phyloP scores from a whole-genome alignment of 2,113 vertebrate genomes.

The Aptenodytes forsteri region DNA sequence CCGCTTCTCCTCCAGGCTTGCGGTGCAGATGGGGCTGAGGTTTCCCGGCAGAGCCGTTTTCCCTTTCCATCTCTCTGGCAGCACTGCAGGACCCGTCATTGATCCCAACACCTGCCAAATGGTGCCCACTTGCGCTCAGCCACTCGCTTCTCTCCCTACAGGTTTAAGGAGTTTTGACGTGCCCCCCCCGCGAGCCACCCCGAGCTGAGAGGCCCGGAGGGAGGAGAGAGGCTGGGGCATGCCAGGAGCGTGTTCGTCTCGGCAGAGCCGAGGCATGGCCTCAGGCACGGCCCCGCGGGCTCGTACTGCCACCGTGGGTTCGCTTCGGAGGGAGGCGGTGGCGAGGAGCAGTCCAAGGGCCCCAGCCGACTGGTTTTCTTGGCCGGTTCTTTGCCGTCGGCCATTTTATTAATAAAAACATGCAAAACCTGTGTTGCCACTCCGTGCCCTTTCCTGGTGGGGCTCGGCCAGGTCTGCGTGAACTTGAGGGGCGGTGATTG shows the following conservation, averaged over 20 bases:
- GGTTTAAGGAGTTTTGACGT: conserved; percentile 38
- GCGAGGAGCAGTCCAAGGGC: not conserved
- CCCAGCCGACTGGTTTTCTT: not conserved
- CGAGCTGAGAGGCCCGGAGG: not conserved
- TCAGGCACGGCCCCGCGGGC: not conserved
- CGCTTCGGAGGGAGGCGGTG: not conserved
- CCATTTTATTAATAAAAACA: conserved; percentile 19
- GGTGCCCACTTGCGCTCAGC: accelerated
- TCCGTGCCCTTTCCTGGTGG: accelerated
- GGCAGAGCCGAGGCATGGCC: not conserved
- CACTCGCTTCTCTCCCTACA: not conserved
- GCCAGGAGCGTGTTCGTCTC: not conserved
- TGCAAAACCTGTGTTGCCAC: not conserved
- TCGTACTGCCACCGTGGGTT: accelerated
- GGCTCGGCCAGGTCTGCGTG: not conserved
- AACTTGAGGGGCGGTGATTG: accelerated
- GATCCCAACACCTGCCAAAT: accelerated
- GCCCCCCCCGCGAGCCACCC: not conserved
- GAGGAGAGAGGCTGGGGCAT: not conserved
- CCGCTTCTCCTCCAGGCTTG: not conserved
- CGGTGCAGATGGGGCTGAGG: not conserved
- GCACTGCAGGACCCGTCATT: accelerated
- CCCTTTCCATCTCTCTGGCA: not conserved
- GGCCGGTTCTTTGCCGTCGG: not conserved
- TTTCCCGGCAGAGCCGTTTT: not conserved